Evolutionary conservation across 2,888 invertebrate genomes (phyloP).

Genomic region (Acronicta psi): DNA sequence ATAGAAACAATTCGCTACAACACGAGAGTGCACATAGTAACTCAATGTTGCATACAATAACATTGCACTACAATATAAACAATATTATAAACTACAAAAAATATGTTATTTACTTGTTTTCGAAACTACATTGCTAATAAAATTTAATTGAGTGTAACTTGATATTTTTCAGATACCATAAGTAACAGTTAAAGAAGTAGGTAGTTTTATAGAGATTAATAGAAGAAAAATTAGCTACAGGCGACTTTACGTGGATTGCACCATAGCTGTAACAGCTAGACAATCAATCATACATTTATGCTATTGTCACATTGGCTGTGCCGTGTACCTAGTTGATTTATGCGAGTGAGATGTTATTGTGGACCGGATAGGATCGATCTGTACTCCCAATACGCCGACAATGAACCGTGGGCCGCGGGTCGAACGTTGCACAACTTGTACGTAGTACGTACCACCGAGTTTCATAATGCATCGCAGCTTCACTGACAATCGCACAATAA

Average conservation of each 20-base stretch:
- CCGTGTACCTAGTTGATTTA: constrained; percentile 68
- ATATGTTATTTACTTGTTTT: constrained; percentile 16
- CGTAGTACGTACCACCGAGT: constrained; percentile 56
- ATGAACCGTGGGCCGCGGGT: constrained; percentile 81
- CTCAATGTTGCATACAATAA: constrained; percentile 25
- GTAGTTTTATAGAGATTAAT: no score
- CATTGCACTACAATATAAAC: constrained; percentile 22
- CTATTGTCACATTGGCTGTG: constrained; percentile 56
- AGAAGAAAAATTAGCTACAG: neutral
- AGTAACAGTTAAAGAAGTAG: no score
- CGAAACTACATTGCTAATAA: constrained; percentile 17
- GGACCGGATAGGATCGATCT: constrained; percentile 76
- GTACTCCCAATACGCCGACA: constrained; percentile 74
- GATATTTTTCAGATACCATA: neutral
- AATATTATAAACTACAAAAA: constrained; percentile 10
- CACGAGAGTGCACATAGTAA: constrained; percentile 24
- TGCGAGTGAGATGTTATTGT: constrained; percentile 64
- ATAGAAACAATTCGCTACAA: constrained; percentile 25
- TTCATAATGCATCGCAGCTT: constrained; percentile 66
- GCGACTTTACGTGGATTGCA: constrained; percentile 35
- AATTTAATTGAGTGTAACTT: constrained; percentile 31
- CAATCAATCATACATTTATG: constrained; percentile 47
- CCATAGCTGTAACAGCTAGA: constrained; percentile 27
- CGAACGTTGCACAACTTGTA: constrained; percentile 72
- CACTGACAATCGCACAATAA: constrained; percentile 51